phyloP scores from a whole-genome alignment of 2,113 vertebrate species.

The Leucopsar rothschildi region DNA sequence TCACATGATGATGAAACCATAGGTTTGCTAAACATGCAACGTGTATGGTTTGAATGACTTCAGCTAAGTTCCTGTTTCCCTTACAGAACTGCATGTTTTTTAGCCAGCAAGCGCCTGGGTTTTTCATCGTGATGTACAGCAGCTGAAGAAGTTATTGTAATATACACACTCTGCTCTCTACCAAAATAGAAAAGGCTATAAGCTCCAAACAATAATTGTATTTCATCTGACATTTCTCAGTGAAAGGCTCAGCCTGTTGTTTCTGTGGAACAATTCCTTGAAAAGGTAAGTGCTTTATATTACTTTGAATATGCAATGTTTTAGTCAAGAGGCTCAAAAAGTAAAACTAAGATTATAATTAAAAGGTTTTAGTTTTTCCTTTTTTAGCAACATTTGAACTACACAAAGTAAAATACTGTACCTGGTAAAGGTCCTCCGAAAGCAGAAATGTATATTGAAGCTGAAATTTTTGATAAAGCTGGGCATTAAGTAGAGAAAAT shows the following conservation, averaged over 20 bases:
- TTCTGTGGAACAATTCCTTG: not conserved
- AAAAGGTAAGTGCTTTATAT: constrained; percentile 55
- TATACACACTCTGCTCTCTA: not conserved
- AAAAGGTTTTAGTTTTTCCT: not conserved
- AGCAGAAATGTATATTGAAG: not conserved
- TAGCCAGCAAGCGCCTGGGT: not conserved
- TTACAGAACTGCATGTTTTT: constrained; percentile 11
- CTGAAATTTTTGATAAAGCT: not conserved
- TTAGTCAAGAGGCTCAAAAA: not conserved
- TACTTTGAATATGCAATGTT: not conserved
- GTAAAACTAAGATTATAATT: not conserved
- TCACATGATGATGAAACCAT: constrained; percentile 66
- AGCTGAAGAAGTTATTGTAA: not conserved
- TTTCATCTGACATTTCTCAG: constrained; percentile 4
- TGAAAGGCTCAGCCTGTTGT: not conserved
- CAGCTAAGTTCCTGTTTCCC: constrained; percentile 44
- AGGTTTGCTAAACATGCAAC: constrained; percentile 46
- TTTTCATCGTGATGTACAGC: not conserved
- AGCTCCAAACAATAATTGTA: not conserved
- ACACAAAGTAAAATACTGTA: not conserved
- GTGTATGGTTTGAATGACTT: constrained; percentile 58
- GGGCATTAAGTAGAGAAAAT: not conserved
- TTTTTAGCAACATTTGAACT: not conserved
- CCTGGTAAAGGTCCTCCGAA: not conserved
- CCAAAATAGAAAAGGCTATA: not conserved